Evolutionary conservation across 2,888 invertebrate species (phyloP), one percentile per base, ranked within the genome.

Genomic region (Aphodius sticticus): DNA sequence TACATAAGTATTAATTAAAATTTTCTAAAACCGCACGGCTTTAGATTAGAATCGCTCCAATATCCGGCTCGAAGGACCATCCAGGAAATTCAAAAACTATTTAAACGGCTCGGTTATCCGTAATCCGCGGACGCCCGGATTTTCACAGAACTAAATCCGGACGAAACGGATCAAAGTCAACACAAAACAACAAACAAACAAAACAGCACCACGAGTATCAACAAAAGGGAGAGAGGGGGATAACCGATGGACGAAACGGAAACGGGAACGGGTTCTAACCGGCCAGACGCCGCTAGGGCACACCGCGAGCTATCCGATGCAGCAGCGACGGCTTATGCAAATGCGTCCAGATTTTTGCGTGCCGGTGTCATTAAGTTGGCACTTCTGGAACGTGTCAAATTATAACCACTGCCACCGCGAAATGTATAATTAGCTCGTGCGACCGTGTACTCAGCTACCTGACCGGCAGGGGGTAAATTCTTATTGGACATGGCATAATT

Each of bases 341-440:
- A 83, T 83, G 80, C 78, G 80, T 81, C 81, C 80, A 82, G 81
- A 83, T 82, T 83, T 83, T 82, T 82, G 82, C 81, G 79, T 81
- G 81, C 80, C 70, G 80, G 80, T 78, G 53, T 81, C 81, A 81
- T 81, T 82, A 82, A 81, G 78, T 79, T 82, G 82, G 79, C 76
- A 80, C 82, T 79, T 76, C 76, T 76, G 77, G 82, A 82, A 81
- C 82, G 82, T 82, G 82, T 81, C 79, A 81, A 81, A 81, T 81
- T 81, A 82, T 80, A 82, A 78, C 14, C 71, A 53, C 78, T 15
- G 78, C 72, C 53, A 72, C 78, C 69, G 71, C 72, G 37, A 70
- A 78, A 72, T 78, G 70, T 78, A 72, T 78, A 70, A 78, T 78
- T 78, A 78, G 38, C 72, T 72, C 72, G 78, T 72, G 71, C 12